Conservation (phyloP, 1,140 invertebrate species). For the Drosophila biarmipes region DNA sequence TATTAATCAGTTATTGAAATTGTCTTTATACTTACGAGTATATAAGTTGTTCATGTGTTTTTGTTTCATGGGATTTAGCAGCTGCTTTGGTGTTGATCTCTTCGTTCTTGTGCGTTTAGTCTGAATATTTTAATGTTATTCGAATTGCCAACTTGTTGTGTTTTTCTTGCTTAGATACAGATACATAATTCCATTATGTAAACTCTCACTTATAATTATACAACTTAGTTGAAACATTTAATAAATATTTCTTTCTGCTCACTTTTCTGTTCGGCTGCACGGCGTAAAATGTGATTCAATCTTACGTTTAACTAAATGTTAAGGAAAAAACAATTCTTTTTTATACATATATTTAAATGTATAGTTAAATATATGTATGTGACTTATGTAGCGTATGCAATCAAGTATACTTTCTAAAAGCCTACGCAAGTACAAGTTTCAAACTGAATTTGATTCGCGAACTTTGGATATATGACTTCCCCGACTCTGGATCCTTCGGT, state of each 20-base stretch:
- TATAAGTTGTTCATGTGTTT: conserved; percentile 21
- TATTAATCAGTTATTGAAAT: conserved; percentile 71
- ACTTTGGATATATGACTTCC: conserved; percentile 36
- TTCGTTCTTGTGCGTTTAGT: conserved; percentile 49
- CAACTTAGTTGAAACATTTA: conserved; percentile 82
- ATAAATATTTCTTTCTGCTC: conserved; percentile 60
- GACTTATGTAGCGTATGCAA: conserved; percentile 10
- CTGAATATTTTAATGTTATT: conserved; percentile 10
- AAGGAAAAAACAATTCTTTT: conserved; percentile 70
- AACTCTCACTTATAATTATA: conserved; percentile 75
- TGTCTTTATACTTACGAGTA: conserved; percentile 61
- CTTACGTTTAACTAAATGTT: conserved; percentile 73
- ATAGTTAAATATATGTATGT: conserved; percentile 8
- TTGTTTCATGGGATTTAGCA: conserved; percentile 18
- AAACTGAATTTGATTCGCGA: conserved; percentile 53
- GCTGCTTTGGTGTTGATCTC: conserved; percentile 37
- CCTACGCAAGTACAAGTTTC: conserved; percentile 49
- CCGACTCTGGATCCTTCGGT: background rate
- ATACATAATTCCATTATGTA: conserved; percentile 80
- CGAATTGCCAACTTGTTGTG: conserved; percentile 22
- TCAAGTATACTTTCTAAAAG: conserved; percentile 41
- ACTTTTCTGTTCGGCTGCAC: conserved; percentile 46
- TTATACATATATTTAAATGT: conserved; percentile 13
- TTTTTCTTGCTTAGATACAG: conserved; percentile 41
- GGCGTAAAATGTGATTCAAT: conserved; percentile 76